Evolutionary conservation across 1,140 invertebrate species (phyloP).

Genomic region (Caenorhabditis latens): DNA sequence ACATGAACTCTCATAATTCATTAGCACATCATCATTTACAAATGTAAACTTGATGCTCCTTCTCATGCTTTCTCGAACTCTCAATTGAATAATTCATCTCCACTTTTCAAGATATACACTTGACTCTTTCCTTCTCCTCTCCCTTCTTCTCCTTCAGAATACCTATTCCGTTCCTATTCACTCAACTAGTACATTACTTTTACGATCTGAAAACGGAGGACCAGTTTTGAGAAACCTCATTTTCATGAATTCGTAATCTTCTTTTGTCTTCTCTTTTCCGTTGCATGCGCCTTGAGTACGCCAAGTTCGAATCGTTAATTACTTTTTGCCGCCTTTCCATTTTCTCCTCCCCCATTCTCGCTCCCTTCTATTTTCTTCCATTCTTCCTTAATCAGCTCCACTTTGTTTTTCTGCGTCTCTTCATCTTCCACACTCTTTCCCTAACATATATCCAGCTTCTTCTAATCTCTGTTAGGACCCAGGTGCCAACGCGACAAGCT

Average conservation of each 20-base stretch:
- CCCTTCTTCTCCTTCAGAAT: not conserved
- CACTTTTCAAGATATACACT: slow-evolving; percentile 21
- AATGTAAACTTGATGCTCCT: not conserved
- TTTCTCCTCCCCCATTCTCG: not conserved
- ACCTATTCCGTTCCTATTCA: not conserved
- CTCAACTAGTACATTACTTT: slow-evolving; percentile 15
- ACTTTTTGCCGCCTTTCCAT: slow-evolving; percentile 43
- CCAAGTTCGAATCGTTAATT: slow-evolving; percentile 49
- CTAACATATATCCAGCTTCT: not conserved
- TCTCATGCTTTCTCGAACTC: not conserved
- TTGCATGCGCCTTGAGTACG: slow-evolving; percentile 43
- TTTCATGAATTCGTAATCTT: slow-evolving; percentile 55
- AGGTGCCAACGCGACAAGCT: slow-evolving; percentile 31
- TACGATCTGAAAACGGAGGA: slow-evolving; percentile 33
- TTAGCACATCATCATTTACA: not conserved
- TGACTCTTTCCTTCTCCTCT: not conserved
- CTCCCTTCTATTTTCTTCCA: not conserved
- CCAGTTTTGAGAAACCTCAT: slow-evolving; percentile 18
- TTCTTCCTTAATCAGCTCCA: slow-evolving; percentile 26
- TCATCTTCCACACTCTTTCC: not conserved
- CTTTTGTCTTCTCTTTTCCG: slow-evolving; percentile 49
- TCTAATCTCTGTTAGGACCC: slow-evolving; percentile 18
- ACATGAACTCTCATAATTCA: not conserved
- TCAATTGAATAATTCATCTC: slow-evolving; percentile 40
- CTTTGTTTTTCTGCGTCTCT: not conserved